A percentile compares a stretch with the other conserved stretches of the same genome.
Conservation (phyloP, 2,888 invertebrate species). For the Chrysotoxum bicinctum region DNA sequence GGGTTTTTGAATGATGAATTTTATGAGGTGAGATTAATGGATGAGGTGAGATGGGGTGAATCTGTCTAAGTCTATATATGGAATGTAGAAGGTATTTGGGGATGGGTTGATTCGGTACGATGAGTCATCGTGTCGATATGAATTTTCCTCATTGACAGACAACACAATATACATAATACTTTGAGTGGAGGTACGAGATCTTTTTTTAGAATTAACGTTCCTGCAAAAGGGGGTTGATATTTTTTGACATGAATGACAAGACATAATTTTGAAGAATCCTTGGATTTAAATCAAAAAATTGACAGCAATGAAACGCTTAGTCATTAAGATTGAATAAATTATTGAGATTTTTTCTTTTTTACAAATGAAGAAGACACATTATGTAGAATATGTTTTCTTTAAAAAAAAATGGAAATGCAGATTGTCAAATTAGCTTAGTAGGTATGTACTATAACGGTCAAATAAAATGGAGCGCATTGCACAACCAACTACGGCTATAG, state of each 20-base stretch:
- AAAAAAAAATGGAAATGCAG: too few relatives aligned
- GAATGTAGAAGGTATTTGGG: not conserved
- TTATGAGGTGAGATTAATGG: conserved; percentile 70
- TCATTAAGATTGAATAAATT: conserved; percentile 57
- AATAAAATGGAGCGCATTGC: too few relatives aligned
- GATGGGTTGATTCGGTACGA: conserved; percentile 21
- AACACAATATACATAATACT: not conserved
- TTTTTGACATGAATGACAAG: conserved; percentile 52
- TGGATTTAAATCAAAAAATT: not conserved
- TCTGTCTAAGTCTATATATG: not conserved
- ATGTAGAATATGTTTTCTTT: not conserved
- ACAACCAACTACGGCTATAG: too few relatives aligned
- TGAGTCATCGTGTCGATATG: conserved; percentile 58
- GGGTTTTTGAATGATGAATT: conserved; percentile 27
- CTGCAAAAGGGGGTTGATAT: conserved; percentile 1
- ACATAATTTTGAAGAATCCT: conserved; percentile 21
- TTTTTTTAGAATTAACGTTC: not conserved
- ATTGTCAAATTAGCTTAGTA: too few relatives aligned
- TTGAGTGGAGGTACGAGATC: not conserved
- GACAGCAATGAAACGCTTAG: conserved; percentile 43
- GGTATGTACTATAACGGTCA: too few relatives aligned
- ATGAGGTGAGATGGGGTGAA: conserved; percentile 9
- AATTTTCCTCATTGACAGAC: conserved; percentile 33
- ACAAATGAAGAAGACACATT: not conserved
- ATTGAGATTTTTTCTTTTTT: not conserved